Evolutionary conservation across 2,113 vertebrate genomes (phyloP).

Genomic region (Pachycephala philippinensis): DNA sequence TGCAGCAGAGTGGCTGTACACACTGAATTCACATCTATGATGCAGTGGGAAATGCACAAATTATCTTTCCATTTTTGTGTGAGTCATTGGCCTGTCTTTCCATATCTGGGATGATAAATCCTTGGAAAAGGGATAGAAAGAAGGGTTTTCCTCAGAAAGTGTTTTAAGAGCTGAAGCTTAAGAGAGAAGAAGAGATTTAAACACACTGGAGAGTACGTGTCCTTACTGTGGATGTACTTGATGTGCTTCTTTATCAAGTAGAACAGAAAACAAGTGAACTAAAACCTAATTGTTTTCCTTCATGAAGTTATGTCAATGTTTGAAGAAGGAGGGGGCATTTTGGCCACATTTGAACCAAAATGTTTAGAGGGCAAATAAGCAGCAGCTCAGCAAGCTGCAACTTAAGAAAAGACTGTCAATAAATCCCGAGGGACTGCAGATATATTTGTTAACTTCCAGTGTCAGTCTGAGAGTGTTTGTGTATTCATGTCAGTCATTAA

Average conservation of each 20-base stretch:
- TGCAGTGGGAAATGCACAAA: background rate
- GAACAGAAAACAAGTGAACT: background rate
- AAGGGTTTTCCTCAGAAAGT: background rate
- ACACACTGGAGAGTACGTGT: background rate
- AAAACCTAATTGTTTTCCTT: background rate
- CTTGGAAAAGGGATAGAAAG: background rate
- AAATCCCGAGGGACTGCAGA: constrained; percentile 1
- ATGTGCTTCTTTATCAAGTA: background rate
- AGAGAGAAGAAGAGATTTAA: no score
- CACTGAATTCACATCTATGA: background rate
- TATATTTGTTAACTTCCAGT: constrained; percentile 38
- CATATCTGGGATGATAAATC: background rate
- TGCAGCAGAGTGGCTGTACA: background rate
- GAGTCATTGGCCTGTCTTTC: background rate
- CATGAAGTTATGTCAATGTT: background rate
- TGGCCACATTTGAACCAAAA: background rate
- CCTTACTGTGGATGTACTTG: background rate
- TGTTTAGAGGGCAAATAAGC: background rate
- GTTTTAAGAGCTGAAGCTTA: background rate
- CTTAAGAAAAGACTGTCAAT: background rate
- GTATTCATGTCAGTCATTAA: constrained; percentile 46
- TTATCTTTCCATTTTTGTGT: background rate
- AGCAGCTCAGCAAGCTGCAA: background rate
- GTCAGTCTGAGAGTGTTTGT: background rate
- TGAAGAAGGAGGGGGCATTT: background rate